Evolutionary conservation across 2,797 vertebrate genomes (phyloP).

Genomic region (Prionace glauca): DNA sequence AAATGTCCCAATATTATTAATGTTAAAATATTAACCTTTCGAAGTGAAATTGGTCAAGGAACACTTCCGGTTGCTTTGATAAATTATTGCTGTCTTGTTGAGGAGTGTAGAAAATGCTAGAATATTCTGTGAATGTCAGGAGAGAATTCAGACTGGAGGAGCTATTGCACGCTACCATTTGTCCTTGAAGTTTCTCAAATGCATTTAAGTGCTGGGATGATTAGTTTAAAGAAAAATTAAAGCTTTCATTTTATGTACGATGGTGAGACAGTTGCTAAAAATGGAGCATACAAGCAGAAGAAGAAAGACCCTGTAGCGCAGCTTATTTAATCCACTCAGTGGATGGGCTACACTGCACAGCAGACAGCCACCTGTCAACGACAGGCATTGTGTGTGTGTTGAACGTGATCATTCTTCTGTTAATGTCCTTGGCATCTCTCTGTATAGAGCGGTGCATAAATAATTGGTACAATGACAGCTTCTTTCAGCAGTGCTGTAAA

Average conservation of each 20-base stretch:
- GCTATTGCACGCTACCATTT: background rate
- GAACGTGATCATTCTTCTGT: slow-evolving; percentile 46
- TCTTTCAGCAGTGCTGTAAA: background rate
- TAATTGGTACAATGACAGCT: background rate
- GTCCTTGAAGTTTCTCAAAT: background rate
- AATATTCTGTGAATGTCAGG: background rate
- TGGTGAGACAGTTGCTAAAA: slow-evolving; percentile 41
- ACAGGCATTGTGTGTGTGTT: slow-evolving; percentile 43
- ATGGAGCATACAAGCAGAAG: background rate
- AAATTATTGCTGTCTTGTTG: background rate
- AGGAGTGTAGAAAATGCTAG: background rate
- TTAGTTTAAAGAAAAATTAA: slow-evolving; percentile 43
- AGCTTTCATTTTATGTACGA: slow-evolving; percentile 44
- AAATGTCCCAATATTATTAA: background rate
- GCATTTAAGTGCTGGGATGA: slow-evolving; percentile 13
- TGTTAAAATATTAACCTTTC: background rate
- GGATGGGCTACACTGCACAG: background rate
- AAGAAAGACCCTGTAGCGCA: background rate
- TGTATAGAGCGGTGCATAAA: background rate
- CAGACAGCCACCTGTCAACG: slow-evolving; percentile 47
- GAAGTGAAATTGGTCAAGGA: background rate
- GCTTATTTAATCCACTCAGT: slow-evolving; percentile 11
- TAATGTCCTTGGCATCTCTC: slow-evolving; percentile 39
- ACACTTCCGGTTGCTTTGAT: background rate
- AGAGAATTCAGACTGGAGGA: background rate